Evolutionary conservation across 2,113 vertebrate species (phyloP).

Genomic region (Phylloscopus whistleri): DNA sequence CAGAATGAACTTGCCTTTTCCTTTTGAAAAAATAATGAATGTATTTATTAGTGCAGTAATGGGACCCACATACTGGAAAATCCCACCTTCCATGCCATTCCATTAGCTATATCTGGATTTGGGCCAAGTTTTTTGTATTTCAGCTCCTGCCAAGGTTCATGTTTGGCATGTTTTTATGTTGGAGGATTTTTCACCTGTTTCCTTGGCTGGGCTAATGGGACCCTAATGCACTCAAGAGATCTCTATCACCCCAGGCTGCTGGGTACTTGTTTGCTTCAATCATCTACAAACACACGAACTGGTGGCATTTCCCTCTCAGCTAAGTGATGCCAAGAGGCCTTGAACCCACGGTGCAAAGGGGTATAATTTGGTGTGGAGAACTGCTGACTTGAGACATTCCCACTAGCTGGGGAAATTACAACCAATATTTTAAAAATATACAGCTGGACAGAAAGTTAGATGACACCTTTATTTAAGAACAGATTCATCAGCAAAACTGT

Average conservation of each 20-base stretch:
- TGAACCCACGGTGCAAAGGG: background rate
- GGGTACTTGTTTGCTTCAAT: background rate
- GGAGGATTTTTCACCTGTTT: slow-evolving; percentile 12
- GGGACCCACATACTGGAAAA: background rate
- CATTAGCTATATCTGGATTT: background rate
- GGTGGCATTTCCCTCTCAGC: background rate
- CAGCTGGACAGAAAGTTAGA: background rate
- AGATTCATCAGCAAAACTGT: background rate
- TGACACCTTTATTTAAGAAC: background rate
- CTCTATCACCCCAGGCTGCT: background rate
- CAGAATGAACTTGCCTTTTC: background rate
- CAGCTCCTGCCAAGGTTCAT: background rate
- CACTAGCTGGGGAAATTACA: background rate
- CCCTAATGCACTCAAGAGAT: background rate
- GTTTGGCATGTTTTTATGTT: background rate
- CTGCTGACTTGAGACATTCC: background rate
- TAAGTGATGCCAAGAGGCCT: background rate
- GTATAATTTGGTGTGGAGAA: background rate
- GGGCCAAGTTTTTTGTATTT: slow-evolving; percentile 8
- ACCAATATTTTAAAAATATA: background rate
- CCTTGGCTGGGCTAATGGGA: background rate
- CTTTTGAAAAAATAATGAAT: background rate
- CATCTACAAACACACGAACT: background rate
- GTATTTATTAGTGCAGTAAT: background rate
- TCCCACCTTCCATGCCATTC: background rate